Evolutionary conservation across 2,797 vertebrate genomes (phyloP).

Genomic region (Microctenopoma steveboyesi): DNA sequence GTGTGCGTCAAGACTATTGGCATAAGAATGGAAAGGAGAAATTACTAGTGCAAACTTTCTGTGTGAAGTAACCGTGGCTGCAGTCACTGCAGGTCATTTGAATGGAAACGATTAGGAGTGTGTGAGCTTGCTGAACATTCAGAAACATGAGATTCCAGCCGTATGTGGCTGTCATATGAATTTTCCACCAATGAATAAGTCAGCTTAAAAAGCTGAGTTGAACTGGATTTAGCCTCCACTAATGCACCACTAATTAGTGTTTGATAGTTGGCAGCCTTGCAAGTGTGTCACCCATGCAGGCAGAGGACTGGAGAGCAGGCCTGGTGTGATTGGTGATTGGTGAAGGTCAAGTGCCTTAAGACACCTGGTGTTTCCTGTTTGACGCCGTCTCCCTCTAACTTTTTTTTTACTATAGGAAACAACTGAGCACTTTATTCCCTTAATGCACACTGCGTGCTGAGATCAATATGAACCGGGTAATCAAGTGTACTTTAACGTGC

Average conservation of each 20-base stretch:
- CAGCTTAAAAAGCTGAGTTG: conserved; percentile 7
- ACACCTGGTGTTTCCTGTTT: conserved; percentile 25
- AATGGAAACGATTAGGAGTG: conserved; percentile 16
- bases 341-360: conserved; percentile 22
- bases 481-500: no score
- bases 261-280: conserved; percentile 29
- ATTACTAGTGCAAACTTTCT: conserved; percentile 23
- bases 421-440: conserved; percentile 1
- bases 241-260: conserved; percentile 29
- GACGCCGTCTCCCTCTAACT: conserved; percentile 20
- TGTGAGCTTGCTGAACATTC: neutral
- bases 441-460: neutral
- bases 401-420: neutral
- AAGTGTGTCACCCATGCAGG: conserved; percentile 34
- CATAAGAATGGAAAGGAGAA: conserved; percentile 8
- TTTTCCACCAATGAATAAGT: conserved; percentile 2
- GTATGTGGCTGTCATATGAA: neutral
- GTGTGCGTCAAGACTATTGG: conserved; percentile 23
- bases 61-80: conserved; percentile 22
- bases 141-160: neutral
- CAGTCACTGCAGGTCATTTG: conserved; percentile 5
- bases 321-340: neutral
- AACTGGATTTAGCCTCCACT: conserved; percentile 7
- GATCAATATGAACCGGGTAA: neutral
- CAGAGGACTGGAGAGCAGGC: conserved; percentile 17